These are phyloP conservation scores for Spilarctia lutea DNA, from an alignment of 2,888 invertebrate species.

Conservation along the genomic window DNA sequence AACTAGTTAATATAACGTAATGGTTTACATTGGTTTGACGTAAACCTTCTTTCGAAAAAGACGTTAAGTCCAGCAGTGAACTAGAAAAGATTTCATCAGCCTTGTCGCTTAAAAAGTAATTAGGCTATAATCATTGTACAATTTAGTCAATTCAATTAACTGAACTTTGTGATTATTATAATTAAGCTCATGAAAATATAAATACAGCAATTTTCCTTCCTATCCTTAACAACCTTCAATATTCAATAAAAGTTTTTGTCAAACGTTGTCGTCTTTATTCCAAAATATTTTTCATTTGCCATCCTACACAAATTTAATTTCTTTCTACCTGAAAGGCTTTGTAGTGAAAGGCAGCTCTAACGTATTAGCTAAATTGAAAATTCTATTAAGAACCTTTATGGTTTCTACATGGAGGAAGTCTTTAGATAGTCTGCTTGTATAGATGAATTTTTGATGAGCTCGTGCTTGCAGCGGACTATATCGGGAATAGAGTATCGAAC, in stretches of 20 bases:
- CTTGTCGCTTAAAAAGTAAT: too few relatives aligned
- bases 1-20: too few relatives aligned
- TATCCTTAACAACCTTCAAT: neutral
- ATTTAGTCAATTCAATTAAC: neutral
- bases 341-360: slow-evolving; percentile 4
- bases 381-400: slow-evolving; percentile 4
- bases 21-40: too few relatives aligned
- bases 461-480: neutral
- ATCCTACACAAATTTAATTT: neutral
- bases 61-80: too few relatives aligned
- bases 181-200: neutral
- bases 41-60: too few relatives aligned
- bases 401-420: neutral
- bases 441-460: neutral
- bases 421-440: neutral
- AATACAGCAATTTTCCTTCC: neutral
- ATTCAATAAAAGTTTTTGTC: neutral
- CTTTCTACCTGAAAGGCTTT: neutral
- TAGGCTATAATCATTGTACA: too few relatives aligned
- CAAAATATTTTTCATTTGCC: neutral
- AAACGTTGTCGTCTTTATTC: neutral
- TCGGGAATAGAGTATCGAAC: slow-evolving; percentile 6
- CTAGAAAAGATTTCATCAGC: too few relatives aligned
- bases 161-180: neutral
- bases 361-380: slow-evolving; percentile 9